Evolutionary conservation across 2,113 vertebrate species (phyloP).

Genomic region (Sakesphorus luctuosus): DNA sequence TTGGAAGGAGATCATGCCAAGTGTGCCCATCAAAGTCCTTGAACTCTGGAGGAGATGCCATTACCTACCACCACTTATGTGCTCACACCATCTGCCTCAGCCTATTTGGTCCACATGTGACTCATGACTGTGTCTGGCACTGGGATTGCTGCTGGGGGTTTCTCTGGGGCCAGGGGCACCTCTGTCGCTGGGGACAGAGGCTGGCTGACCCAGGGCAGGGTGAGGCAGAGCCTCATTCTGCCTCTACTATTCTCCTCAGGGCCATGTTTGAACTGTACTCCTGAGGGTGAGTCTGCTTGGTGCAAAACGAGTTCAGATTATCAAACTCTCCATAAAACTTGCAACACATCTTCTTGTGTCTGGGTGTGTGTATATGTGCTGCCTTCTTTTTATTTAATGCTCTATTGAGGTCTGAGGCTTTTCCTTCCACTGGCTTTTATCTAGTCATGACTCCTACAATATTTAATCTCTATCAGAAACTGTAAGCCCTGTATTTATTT

Average conservation of each 20-base stretch:
- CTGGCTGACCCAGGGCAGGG: background rate
- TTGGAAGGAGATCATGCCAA: too few species aligned
- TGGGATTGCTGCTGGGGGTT: background rate
- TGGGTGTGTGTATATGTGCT: background rate
- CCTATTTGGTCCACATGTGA: rapidly evolving
- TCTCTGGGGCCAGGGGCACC: background rate
- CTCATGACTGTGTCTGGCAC: background rate
- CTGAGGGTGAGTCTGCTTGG: background rate
- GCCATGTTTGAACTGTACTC: background rate
- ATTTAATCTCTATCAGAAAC: slow-evolving; percentile 78
- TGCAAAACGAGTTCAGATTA: background rate
- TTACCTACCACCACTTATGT: rapidly evolving
- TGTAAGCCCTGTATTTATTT: slow-evolving; percentile 74
- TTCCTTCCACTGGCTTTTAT: slow-evolving; percentile 72
- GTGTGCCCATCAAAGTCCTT: background rate
- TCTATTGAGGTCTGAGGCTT: slow-evolving; percentile 56
- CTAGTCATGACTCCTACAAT: slow-evolving; percentile 73
- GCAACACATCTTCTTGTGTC: background rate
- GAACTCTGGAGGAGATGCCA: background rate
- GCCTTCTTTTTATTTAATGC: slow-evolving; percentile 40
- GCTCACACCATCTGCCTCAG: background rate
- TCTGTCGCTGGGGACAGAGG: background rate
- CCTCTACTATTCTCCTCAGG: background rate
- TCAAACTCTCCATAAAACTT: slow-evolving; percentile 2
- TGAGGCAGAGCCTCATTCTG: background rate